These are phyloP conservation scores for Microctonus hyperodae DNA, from an alignment of 2,888 invertebrate genomes.

Conservation along the genomic window DNA sequence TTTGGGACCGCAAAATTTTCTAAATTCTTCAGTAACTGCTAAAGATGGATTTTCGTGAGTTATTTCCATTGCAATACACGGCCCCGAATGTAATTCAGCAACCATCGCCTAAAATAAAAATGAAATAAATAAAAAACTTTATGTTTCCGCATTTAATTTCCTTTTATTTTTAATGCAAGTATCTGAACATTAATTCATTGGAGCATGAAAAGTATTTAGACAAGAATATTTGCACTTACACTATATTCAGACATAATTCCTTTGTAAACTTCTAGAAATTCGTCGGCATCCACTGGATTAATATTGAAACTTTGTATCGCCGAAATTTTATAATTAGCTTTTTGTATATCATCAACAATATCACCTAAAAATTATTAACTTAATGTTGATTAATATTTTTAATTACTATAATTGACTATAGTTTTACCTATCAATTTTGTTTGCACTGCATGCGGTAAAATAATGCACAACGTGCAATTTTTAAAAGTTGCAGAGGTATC, in stretches of 20 bases:
- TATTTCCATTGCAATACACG: slow-evolving; percentile 87
- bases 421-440: slow-evolving; percentile 68
- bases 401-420: not conserved
- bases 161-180: no score
- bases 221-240: slow-evolving; percentile 63
- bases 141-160: not conserved
- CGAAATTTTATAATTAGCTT: slow-evolving; percentile 79
- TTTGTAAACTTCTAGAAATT: slow-evolving; percentile 93
- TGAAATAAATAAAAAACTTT: not conserved
- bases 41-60: slow-evolving; percentile 68
- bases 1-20: slow-evolving; percentile 85
- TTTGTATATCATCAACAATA: slow-evolving; percentile 76
- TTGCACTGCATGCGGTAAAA: slow-evolving; percentile 89
- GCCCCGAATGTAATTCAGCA: slow-evolving; percentile 82
- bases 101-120: slow-evolving; percentile 75
- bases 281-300: slow-evolving; percentile 83
- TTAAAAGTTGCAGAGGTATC: slow-evolving; percentile 68
- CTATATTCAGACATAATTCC: slow-evolving; percentile 83
- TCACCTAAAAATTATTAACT: slow-evolving; percentile 67
- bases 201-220: no score
- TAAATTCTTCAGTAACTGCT: slow-evolving; percentile 75
- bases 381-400: no score
- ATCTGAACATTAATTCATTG: no score
- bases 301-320: slow-evolving; percentile 82
- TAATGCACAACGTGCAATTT: slow-evolving; percentile 80